These are phyloP conservation scores for Cassiopea andromeda DNA, from an alignment of 30 jellyfish, hydroid and myxozoan genomes.

Conservation along the genomic window DNA sequence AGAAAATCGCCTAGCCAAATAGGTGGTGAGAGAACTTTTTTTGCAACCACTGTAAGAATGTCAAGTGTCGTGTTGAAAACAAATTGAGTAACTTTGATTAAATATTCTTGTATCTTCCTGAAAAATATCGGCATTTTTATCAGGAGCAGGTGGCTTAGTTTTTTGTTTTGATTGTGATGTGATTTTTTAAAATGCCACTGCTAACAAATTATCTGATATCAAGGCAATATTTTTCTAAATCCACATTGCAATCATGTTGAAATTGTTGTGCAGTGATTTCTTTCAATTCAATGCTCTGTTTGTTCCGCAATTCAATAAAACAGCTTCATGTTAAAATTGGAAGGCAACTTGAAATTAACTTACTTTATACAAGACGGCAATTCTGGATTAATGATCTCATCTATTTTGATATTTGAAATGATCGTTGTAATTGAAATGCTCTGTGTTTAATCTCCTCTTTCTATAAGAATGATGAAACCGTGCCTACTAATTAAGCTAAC, in stretches of 20 bases:
- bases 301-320: constrained; percentile 63
- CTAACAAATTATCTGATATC: constrained; percentile 30
- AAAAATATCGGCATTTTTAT: background rate
- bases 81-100: background rate
- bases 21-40: background rate
- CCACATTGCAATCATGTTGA: constrained; percentile 48
- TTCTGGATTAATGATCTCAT: constrained; percentile 70
- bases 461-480: constrained; percentile 63
- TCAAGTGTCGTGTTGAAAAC: background rate
- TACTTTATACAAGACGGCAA: constrained; percentile 72
- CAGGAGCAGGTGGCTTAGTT: constrained; percentile 27
- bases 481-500: constrained; percentile 68
- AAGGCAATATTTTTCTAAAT: constrained; percentile 30
- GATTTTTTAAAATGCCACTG: constrained; percentile 46
- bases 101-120: background rate
- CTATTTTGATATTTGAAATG: constrained; percentile 64
- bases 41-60: background rate
- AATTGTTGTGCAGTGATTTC: constrained; percentile 54
- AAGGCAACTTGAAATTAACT: constrained; percentile 76
- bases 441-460: constrained; percentile 51
- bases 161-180: constrained; percentile 2
- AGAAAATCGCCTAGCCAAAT: background rate
- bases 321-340: constrained; percentile 64
- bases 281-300: constrained; percentile 33
- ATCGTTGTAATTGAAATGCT: constrained; percentile 43